These are phyloP conservation scores for Agapornis roseicollis DNA, from an alignment of 2,113 vertebrate species.

Conservation along the genomic window DNA sequence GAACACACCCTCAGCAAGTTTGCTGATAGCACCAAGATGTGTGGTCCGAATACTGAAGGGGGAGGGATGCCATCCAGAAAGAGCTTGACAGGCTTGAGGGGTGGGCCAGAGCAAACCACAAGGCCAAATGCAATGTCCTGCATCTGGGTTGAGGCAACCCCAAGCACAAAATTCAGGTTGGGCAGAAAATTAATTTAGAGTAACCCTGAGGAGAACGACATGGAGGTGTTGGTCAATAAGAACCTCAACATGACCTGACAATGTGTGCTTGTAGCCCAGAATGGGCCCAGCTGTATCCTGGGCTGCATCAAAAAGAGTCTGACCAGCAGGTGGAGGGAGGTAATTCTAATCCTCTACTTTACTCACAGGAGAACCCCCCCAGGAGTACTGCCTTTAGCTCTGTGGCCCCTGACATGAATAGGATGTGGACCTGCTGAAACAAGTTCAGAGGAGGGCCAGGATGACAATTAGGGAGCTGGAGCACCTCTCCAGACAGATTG, in stretches of 20 bases:
- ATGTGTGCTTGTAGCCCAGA: not conserved
- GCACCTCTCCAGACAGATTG: not conserved
- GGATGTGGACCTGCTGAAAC: not conserved
- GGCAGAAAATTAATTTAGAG: not conserved
- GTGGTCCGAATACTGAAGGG: not conserved
- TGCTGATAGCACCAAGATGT: not conserved
- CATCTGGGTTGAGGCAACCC: not conserved
- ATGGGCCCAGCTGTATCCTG: not conserved
- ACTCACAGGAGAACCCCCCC: not conserved
- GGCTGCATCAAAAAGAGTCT: not conserved
- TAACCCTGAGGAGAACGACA: not conserved
- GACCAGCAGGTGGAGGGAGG: not conserved
- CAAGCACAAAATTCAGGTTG: not conserved
- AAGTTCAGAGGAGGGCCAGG: not conserved
- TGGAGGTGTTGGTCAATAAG: not conserved
- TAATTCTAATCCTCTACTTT: not conserved
- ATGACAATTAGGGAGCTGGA: not conserved
- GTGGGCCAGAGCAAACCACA: not conserved
- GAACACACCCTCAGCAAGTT: not conserved
- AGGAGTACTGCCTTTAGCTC: not conserved
- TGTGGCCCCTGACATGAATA: not conserved
- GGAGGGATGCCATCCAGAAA: not conserved
- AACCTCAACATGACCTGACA: not conserved
- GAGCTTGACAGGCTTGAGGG: not conserved
- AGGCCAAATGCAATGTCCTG: not conserved